These are phyloP conservation scores for Cerceris ruficornis DNA, from an alignment of 2,888 invertebrate genomes.

Conservation along the genomic window DNA sequence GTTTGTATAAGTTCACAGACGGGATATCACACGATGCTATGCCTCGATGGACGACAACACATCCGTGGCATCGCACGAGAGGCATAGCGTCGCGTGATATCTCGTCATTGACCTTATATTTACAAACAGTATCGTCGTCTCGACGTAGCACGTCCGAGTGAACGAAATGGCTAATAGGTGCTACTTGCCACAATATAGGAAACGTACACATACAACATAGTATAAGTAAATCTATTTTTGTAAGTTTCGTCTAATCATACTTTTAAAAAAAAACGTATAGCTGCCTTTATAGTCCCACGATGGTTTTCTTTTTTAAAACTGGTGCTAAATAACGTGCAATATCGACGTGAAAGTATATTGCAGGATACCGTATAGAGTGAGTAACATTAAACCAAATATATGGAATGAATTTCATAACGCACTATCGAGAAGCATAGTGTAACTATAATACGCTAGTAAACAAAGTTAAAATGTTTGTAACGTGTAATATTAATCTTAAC, in stretches of 20 bases:
- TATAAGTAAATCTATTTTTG: conserved; percentile 60
- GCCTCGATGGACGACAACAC: too few relatives aligned
- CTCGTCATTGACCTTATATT: too few relatives aligned
- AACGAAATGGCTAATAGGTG: too few relatives aligned
- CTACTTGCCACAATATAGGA: conserved; percentile 40
- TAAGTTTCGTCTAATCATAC: conserved; percentile 47
- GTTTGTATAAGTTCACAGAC: too few relatives aligned
- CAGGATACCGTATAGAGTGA: conserved; percentile 33
- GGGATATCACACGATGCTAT: too few relatives aligned
- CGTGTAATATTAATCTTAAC: conserved; percentile 40
- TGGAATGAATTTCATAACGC: conserved; percentile 36
- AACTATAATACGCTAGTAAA: conserved; percentile 4
- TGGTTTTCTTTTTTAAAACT: conserved; percentile 36
- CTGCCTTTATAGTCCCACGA: conserved; percentile 21
- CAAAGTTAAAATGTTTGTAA: conserved; percentile 47
- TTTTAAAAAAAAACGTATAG: conserved; percentile 39
- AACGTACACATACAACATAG: conserved; percentile 34
- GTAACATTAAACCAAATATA: conserved; percentile 52
- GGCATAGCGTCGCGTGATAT: too few relatives aligned
- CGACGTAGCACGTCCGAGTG: too few relatives aligned
- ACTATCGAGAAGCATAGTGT: conserved; percentile 16
- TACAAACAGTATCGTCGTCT: too few relatives aligned
- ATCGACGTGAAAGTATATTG: conserved; percentile 35
- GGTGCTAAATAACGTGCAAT: conserved; percentile 68
- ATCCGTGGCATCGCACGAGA: too few relatives aligned